These are phyloP conservation scores for Anhinga rufa DNA, from an alignment of 2,113 vertebrate species.

Conservation along the genomic window DNA sequence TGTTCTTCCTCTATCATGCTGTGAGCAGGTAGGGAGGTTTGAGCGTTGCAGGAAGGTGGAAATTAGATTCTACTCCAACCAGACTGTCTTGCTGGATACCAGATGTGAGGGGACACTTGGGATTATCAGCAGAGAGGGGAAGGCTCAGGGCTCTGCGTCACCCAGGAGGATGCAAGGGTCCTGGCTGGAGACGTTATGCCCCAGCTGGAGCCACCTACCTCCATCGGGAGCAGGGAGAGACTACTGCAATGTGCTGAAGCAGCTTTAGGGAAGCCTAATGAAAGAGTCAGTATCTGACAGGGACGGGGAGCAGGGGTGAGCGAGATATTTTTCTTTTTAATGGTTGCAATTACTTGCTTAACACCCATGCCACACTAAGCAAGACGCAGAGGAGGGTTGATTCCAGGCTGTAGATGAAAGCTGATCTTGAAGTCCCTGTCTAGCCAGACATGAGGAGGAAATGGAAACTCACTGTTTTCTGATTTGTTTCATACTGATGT, in stretches of 20 bases:
- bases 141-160: neutral
- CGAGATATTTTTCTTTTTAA: conserved; percentile 2
- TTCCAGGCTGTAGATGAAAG: conserved; percentile 4
- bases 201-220: neutral
- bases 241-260: neutral
- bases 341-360: conserved; percentile 27
- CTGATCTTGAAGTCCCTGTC: conserved; percentile 24
- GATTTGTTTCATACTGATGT: conserved; percentile 24
- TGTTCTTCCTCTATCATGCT: neutral
- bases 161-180: neutral
- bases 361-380: neutral
- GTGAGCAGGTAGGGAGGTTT: neutral
- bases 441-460: conserved; percentile 15
- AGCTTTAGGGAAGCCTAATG: neutral
- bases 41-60: neutral
- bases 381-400: neutral
- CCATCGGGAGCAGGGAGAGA: neutral
- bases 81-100: neutral
- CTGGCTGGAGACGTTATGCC: neutral
- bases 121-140: neutral
- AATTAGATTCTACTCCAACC: neutral
- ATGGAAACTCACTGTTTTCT: conserved; percentile 37
- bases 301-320: neutral
- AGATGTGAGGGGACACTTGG: neutral
- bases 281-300: neutral